phyloP scores from a whole-genome alignment of 2,113 vertebrate genomes.

The Lagenorhynchus albirostris region DNA sequence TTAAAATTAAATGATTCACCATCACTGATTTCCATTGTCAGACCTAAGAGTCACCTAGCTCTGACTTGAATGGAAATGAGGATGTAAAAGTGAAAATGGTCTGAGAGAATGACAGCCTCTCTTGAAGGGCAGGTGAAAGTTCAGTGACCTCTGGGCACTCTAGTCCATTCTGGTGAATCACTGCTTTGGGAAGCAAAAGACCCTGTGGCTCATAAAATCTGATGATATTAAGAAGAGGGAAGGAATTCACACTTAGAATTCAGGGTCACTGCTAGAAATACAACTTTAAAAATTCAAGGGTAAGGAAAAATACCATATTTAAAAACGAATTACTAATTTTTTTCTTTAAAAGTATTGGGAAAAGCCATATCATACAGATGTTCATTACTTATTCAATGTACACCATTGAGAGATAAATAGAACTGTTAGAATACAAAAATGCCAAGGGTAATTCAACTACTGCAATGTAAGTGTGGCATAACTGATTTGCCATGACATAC shows the following conservation, averaged over 20 bases:
- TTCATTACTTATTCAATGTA: constrained; percentile 66
- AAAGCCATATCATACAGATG: constrained; percentile 55
- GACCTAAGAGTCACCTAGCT: background rate
- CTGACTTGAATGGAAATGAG: constrained; percentile 3
- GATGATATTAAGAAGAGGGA: constrained; percentile 31
- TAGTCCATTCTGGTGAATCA: constrained; percentile 60
- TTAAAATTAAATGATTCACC: constrained; percentile 34
- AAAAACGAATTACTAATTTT: constrained; percentile 66
- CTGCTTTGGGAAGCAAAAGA: constrained; percentile 8
- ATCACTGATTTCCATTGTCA: constrained; percentile 15
- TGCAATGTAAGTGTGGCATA: constrained; percentile 67
- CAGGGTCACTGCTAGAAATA: constrained; percentile 63
- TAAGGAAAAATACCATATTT: constrained; percentile 49
- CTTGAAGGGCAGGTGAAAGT: constrained; percentile 52
- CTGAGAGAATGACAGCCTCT: background rate
- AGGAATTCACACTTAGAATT: constrained; percentile 35
- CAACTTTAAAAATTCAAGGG: constrained; percentile 66
- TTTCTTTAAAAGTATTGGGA: constrained; percentile 63
- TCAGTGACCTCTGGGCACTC: constrained; percentile 48
- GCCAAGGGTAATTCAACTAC: constrained; percentile 75
- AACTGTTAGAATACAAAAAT: constrained; percentile 73
- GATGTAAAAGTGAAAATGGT: constrained; percentile 26
- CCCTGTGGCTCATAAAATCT: constrained; percentile 51
- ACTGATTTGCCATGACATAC: constrained; percentile 76
- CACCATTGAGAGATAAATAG: constrained; percentile 69